Percentiles rank a stretch among this genome's conserved stretches.
Conservation (phyloP, 1,140 invertebrate genomes). For the Drosophila setifemur region DNA sequence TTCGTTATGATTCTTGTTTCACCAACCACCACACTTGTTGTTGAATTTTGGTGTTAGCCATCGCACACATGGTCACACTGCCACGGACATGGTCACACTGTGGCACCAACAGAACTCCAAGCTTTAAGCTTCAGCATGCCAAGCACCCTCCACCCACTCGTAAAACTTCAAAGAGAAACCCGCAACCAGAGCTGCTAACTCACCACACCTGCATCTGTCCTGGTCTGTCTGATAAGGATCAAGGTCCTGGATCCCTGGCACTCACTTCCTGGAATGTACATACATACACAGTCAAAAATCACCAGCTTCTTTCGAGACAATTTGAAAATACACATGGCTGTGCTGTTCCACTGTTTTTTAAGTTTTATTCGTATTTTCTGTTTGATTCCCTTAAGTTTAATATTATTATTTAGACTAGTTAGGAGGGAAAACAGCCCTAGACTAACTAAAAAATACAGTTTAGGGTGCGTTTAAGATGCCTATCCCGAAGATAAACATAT, state of each 20-base stretch:
- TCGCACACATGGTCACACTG: slow-evolving; percentile 1
- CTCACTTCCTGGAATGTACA: neutral
- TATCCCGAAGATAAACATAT: neutral
- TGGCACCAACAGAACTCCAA: neutral
- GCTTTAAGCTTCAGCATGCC: slow-evolving; percentile 19
- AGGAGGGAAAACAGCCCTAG: neutral
- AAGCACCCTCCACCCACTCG: slow-evolving; percentile 1
- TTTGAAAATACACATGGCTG: slow-evolving; percentile 3
- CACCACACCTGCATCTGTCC: slow-evolving; percentile 12
- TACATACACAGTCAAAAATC: neutral
- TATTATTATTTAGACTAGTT: neutral
- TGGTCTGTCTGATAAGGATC: slow-evolving; percentile 7
- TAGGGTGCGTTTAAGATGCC: no score
- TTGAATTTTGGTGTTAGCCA: slow-evolving; percentile 4
- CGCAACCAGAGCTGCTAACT: neutral
- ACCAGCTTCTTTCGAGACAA: neutral
- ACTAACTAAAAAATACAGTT: neutral
- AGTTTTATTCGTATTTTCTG: neutral
- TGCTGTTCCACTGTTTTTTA: neutral
- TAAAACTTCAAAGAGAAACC: no score
- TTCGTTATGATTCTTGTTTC: neutral
- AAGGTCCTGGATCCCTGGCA: no score
- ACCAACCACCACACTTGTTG: neutral
- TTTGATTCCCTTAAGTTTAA: slow-evolving; percentile 7
- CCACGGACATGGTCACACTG: neutral